Percentiles rank a stretch among this genome's conserved stretches.
Conservation (phyloP, 2,888 invertebrate genomes). For the Yponomeuta malinellus region DNA sequence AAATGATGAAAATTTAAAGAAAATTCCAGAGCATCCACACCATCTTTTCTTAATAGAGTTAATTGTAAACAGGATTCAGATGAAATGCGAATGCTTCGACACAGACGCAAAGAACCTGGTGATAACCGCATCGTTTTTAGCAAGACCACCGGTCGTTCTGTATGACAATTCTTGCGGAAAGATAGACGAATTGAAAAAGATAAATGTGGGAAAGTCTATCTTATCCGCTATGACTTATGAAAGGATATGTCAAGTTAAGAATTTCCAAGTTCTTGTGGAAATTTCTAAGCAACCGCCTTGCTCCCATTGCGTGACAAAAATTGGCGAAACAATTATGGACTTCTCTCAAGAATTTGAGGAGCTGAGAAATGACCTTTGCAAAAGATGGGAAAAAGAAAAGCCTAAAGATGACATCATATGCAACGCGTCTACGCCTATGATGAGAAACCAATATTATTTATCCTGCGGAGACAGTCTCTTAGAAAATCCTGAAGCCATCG, state of each 20-base stretch:
- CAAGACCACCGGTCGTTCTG: slow-evolving; percentile 55
- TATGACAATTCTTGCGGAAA: slow-evolving; percentile 56
- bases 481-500: slow-evolving; percentile 51
- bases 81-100: slow-evolving; percentile 70
- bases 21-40: slow-evolving; percentile 50
- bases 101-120: slow-evolving; percentile 60
- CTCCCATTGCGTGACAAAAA: slow-evolving; percentile 53
- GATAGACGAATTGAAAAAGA: slow-evolving; percentile 48
- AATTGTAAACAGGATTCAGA: slow-evolving; percentile 64
- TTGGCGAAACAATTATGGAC: slow-evolving; percentile 59
- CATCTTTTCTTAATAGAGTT: slow-evolving; percentile 64
- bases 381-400: slow-evolving; percentile 55
- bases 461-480: slow-evolving; percentile 39
- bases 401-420: slow-evolving; percentile 59
- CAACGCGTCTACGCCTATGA: slow-evolving; percentile 57
- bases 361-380: slow-evolving; percentile 55
- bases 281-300: slow-evolving; percentile 63
- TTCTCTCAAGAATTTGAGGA: slow-evolving; percentile 50
- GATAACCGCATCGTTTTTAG: slow-evolving; percentile 57
- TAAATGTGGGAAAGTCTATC: slow-evolving; percentile 63
- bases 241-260: slow-evolving; percentile 57
- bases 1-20: slow-evolving; percentile 23
- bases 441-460: slow-evolving; percentile 59
- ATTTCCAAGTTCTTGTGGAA: slow-evolving; percentile 50
- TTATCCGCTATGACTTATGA: slow-evolving; percentile 69